Base-by-base conservation (phyloP, 2,888 invertebrate species). In the Zygaena filipendulae region DNA sequence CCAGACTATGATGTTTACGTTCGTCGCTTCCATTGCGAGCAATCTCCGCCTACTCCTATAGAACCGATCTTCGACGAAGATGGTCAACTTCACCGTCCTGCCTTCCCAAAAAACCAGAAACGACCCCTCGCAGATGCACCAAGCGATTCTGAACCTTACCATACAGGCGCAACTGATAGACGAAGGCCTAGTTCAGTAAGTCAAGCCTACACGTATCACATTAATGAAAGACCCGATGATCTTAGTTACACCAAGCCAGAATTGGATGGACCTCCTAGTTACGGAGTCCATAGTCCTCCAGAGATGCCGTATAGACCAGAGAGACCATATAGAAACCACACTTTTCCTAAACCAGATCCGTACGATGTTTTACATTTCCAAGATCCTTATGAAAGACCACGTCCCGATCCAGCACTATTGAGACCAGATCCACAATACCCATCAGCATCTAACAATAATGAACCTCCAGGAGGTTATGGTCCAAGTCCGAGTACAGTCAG, bases 1-100 rank as follows among this genome's bases (percentile, higher is more conserved):
- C 72, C 75, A 0, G 77, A 79, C 36, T 75, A 74, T 21, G 79
- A 79, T 27, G 54, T 79, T 0, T 79, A 75, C 36, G 54, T 70
- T 2, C 45, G 77, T 16, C 42, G 72, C 3, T 49, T 79, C 10
- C 58, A 63, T 36, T 77, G 77, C 36, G 74, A 77, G 20, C 75
- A 77, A 23, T 52, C 63, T 0, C 66, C 77, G 0, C 77, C 77
- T 2, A 46, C 58, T 2, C 77, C 77, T 1, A 52, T 74, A 1
- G 58, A 64, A 28, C 45, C 54, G 0, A 54, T 62, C 26, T 52
- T 54, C 6, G 64, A 67, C 20, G 68, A 69, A 2, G 68, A 69
- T 3, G 50, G 48, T 10, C 59, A 63, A 2, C 41, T 46, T 12
- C 69, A 77, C 16, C 49, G 67, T 30, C 77, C 77, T 2, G 56